Percentiles rank a stretch among this genome's conserved stretches.
phyloP scores from a whole-genome alignment of 2,888 invertebrate species.

The Folsomia manolachei region DNA sequence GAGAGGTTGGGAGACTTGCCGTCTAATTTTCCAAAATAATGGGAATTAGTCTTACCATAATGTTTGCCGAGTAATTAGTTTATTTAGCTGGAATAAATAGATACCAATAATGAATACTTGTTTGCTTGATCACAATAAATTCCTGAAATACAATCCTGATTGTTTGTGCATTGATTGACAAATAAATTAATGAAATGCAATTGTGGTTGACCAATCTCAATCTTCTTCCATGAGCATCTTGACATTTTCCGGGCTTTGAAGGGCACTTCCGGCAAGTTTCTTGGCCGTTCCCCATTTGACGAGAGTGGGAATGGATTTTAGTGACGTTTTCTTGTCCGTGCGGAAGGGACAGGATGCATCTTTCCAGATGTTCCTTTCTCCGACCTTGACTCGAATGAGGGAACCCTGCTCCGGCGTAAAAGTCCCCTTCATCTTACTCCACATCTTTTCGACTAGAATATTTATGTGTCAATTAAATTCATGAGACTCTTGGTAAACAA shows the following conservation, averaged over 20 bases:
- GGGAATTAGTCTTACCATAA: no score
- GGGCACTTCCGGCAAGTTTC: constrained; percentile 71
- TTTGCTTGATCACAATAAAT: no score
- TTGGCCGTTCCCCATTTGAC: constrained; percentile 74
- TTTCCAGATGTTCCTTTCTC: constrained; percentile 70
- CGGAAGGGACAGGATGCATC: constrained; percentile 76
- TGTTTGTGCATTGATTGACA: neutral
- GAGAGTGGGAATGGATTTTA: constrained; percentile 80
- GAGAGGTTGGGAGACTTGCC: no score
- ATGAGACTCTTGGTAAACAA: neutral
- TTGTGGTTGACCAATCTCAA: constrained; percentile 22
- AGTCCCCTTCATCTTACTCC: constrained; percentile 28
- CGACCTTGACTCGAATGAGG: constrained; percentile 44
- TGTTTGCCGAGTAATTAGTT: no score
- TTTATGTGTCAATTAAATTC: neutral
- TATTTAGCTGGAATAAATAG: no score
- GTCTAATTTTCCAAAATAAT: no score
- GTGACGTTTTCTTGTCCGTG: constrained; percentile 66
- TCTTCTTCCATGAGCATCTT: constrained; percentile 74
- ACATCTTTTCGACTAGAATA: constrained; percentile 41
- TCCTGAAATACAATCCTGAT: no score
- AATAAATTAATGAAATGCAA: neutral
- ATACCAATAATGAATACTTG: no score
- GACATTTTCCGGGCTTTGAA: constrained; percentile 69
- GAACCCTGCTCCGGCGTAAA: constrained; percentile 24